phyloP scores from a whole-genome alignment of 2,888 invertebrate species.

The Papilio elwesi region DNA sequence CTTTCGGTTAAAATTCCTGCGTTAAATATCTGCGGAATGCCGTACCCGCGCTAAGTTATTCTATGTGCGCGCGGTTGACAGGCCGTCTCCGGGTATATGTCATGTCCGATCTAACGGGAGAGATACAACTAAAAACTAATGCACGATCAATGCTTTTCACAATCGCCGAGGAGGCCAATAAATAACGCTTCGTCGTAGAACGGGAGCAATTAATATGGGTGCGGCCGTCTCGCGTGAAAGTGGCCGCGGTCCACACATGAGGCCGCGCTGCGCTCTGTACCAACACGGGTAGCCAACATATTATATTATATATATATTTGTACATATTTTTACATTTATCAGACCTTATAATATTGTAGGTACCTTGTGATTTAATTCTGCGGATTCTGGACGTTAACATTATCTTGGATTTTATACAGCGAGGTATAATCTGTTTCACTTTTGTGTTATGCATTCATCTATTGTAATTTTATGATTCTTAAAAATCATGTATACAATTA shows the following conservation, averaged over 20 bases:
- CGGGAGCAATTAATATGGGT: conserved; percentile 84
- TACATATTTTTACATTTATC: not conserved
- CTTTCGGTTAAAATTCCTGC: conserved; percentile 58
- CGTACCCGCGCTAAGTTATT: conserved; percentile 24
- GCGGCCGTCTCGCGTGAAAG: conserved; percentile 80
- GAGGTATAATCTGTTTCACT: no score
- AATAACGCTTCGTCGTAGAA: conserved; percentile 83
- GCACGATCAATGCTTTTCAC: conserved; percentile 81
- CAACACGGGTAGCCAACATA: conserved; percentile 49
- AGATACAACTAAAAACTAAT: conserved; percentile 81
- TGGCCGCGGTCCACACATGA: conserved; percentile 72
- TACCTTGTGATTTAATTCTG: no score
- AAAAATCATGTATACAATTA: no score
- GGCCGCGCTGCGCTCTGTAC: conserved; percentile 43
- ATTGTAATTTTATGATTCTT: no score
- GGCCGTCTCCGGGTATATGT: conserved; percentile 62
- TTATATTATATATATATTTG: conserved; percentile 41
- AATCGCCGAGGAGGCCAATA: conserved; percentile 79
- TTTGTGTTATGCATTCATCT: no score
- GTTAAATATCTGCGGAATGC: conserved; percentile 55
- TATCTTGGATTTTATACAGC: no score
- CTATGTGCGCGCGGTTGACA: conserved; percentile 31
- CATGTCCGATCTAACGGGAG: conserved; percentile 76
- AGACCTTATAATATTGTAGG: not conserved
- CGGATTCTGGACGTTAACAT: no score